Conservation (phyloP, 1,140 invertebrate genomes). For the Stratiolaelaps scimitus region DNA sequence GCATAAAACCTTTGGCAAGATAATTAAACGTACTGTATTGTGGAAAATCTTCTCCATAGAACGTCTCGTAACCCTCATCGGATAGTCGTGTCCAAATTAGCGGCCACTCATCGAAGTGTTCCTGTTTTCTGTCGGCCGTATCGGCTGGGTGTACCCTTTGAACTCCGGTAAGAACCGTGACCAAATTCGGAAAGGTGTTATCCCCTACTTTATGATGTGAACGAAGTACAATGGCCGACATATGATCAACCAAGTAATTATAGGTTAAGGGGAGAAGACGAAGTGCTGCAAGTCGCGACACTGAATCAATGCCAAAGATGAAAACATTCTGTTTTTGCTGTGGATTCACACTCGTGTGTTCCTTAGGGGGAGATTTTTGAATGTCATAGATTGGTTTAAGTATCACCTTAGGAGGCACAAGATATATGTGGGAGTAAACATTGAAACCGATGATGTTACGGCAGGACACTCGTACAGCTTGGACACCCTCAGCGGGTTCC, state of each 20-base stretch:
- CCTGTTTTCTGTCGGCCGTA: conserved; percentile 6
- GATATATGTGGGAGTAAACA: conserved; percentile 33
- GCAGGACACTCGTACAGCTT: conserved; percentile 32
- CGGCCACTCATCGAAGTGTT: conserved; percentile 34
- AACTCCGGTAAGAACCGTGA: conserved; percentile 40
- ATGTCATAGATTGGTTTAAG: neutral
- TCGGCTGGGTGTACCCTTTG: conserved; percentile 31
- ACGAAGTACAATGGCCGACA: conserved; percentile 34
- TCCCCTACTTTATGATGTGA: conserved; percentile 42
- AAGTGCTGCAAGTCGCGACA: conserved; percentile 37
- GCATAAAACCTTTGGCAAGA: conserved; percentile 34
- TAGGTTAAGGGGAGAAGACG: conserved; percentile 38
- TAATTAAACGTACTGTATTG: conserved; percentile 36
- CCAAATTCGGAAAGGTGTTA: conserved; percentile 44
- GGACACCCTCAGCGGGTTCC: neutral
- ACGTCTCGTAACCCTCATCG: conserved; percentile 35
- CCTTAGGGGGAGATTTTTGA: neutral
- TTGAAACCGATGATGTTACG: conserved; percentile 32
- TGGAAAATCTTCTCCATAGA: conserved; percentile 37
- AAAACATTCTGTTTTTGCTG: conserved; percentile 33
- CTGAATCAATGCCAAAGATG: conserved; percentile 38
- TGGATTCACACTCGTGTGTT: neutral
- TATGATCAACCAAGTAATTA: conserved; percentile 31
- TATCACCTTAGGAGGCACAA: neutral
- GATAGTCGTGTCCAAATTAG: conserved; percentile 37